phyloP scores from a whole-genome alignment of 2,888 invertebrate genomes.

The Xanthia icteritia region DNA sequence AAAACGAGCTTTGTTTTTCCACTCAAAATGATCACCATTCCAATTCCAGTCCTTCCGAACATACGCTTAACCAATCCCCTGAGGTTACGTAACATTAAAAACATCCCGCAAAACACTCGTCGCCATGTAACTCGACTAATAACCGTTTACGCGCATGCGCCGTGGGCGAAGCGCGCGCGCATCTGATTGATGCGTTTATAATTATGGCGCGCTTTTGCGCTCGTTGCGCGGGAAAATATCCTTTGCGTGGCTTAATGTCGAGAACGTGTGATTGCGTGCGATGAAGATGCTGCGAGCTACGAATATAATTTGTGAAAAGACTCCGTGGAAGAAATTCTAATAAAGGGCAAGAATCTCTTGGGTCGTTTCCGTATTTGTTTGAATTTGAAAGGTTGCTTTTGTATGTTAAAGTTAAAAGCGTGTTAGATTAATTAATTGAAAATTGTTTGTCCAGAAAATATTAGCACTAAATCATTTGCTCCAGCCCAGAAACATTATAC shows the following conservation, averaged over 20 bases:
- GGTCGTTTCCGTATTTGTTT: not conserved
- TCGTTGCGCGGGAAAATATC: constrained; percentile 82
- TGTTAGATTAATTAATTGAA: not conserved
- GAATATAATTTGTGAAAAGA: constrained; percentile 18
- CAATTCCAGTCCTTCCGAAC: constrained; percentile 49
- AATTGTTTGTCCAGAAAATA: not conserved
- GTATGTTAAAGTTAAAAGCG: not conserved
- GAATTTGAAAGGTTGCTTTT: not conserved
- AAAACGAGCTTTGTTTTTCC: constrained; percentile 41
- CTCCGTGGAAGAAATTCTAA: not conserved
- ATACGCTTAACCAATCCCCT: constrained; percentile 58
- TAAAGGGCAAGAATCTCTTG: not conserved
- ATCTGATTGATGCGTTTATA: constrained; percentile 89
- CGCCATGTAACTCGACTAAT: constrained; percentile 76
- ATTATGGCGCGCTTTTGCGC: constrained; percentile 85
- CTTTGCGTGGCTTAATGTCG: constrained; percentile 75
- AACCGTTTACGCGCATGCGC: constrained; percentile 80
- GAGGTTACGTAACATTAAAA: constrained; percentile 71
- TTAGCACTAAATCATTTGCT: not conserved
- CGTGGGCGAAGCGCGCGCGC: constrained; percentile 79
- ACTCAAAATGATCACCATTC: constrained; percentile 47
- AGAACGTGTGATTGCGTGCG: constrained; percentile 53
- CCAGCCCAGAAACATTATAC: not conserved
- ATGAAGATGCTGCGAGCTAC: constrained; percentile 60
- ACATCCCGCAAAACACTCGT: constrained; percentile 66